Conservation (phyloP, 2,797 vertebrate genomes). For the Cynodonichthys magdalenae region DNA sequence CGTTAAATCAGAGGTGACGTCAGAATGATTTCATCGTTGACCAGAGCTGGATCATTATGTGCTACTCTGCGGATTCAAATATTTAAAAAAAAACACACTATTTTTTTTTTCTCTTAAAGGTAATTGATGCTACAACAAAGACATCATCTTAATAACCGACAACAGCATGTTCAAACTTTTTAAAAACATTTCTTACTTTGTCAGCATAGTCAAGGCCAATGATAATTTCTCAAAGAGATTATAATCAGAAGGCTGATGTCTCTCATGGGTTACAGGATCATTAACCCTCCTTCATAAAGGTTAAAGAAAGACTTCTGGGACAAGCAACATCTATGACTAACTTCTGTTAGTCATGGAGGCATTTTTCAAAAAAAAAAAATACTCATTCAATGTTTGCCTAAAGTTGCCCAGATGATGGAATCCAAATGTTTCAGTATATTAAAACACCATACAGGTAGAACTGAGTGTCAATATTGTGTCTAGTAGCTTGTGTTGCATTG, state of each 20-base stretch:
- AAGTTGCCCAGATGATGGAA: constrained; percentile 49
- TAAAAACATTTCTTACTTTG: constrained; percentile 29
- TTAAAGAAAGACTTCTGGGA: too few relatives aligned
- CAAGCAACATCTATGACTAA: too few relatives aligned
- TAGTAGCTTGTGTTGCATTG: constrained; percentile 81
- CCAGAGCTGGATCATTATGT: constrained; percentile 28
- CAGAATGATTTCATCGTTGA: constrained; percentile 36
- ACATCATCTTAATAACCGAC: constrained; percentile 41
- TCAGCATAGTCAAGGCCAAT: constrained; percentile 35
- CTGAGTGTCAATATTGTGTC: constrained; percentile 49
- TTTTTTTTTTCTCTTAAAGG: constrained; percentile 25
- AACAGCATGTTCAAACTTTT: constrained; percentile 21
- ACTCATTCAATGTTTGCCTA: constrained; percentile 46
- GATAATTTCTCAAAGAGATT: constrained; percentile 29
- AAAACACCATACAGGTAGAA: constrained; percentile 58
- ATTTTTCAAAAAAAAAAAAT: constrained; percentile 56
- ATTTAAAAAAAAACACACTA: constrained; percentile 31
- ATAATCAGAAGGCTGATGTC: constrained; percentile 17
- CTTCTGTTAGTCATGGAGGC: constrained; percentile 64
- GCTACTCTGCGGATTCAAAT: constrained; percentile 26
- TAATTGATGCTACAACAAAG: constrained; percentile 37
- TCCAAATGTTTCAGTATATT: constrained; percentile 50
- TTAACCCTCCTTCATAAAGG: constrained; percentile 27
- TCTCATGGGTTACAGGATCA: constrained; percentile 7
- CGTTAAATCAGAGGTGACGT: constrained; percentile 58